phyloP scores from a whole-genome alignment of 2,888 invertebrate genomes.

The Conomelus anceps region DNA sequence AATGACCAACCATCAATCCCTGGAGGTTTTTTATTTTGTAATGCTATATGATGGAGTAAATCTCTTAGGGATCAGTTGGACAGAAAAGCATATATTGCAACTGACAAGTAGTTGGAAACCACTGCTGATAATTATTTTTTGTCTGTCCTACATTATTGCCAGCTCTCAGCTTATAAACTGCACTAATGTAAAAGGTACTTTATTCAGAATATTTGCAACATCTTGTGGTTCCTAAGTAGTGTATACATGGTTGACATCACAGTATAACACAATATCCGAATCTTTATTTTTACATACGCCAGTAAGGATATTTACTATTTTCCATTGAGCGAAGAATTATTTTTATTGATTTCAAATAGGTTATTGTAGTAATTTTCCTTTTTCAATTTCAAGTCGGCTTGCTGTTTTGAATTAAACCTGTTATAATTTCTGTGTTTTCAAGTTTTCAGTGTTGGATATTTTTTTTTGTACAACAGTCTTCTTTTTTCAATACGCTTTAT shows the following conservation, averaged over 20 bases:
- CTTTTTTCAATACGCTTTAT: neutral
- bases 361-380: neutral
- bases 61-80: neutral
- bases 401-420: neutral
- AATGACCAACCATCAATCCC: constrained; percentile 1
- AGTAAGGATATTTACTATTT: neutral
- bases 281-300: neutral
- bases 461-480: neutral
- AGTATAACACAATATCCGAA: neutral
- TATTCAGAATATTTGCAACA: neutral
- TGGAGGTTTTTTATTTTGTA: neutral
- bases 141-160: no score
- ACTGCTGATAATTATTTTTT: no score
- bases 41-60: neutral
- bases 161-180: no score
- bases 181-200: no score
- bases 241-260: neutral
- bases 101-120: no score
- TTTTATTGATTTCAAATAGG: no score
- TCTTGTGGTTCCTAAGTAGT: neutral
- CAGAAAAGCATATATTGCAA: no score
- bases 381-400: neutral
- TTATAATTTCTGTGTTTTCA: neutral
- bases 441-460: neutral
- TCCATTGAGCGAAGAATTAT: neutral